Conservation (phyloP, 2,113 vertebrate genomes). For the Leptodactylus fuscus region DNA sequence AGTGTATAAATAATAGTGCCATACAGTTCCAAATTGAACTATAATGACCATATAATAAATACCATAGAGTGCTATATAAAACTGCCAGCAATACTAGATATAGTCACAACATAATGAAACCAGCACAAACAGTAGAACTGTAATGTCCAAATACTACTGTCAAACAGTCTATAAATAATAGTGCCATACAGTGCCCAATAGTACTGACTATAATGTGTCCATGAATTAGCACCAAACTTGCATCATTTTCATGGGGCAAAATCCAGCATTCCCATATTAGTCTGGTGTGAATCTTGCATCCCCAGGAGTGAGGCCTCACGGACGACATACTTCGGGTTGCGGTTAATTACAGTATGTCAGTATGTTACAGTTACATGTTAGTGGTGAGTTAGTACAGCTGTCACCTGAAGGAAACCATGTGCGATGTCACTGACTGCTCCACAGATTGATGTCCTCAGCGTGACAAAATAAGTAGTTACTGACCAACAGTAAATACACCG, state of each 20-base stretch:
- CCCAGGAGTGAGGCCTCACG: not conserved
- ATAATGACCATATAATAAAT: too few species aligned
- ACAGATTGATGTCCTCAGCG: not conserved
- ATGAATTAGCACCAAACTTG: not conserved
- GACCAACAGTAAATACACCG: not conserved
- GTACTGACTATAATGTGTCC: not conserved
- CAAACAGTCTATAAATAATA: not conserved
- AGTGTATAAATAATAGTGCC: not conserved
- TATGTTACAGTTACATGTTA: too few species aligned
- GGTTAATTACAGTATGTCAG: slow-evolving; percentile 13
- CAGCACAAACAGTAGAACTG: not conserved
- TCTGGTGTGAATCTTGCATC: not conserved
- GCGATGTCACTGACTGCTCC: not conserved
- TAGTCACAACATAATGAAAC: not conserved
- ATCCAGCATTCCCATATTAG: not conserved
- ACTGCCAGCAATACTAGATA: not conserved
- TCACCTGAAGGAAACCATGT: not conserved
- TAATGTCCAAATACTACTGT: not conserved
- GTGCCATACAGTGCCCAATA: not conserved
- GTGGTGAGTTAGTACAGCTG: slow-evolving; percentile 11
- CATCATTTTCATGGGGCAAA: not conserved
- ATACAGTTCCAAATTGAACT: not conserved
- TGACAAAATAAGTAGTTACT: not conserved
- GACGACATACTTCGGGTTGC: not conserved
- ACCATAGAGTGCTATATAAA: not conserved